Evolutionary conservation across 2,113 vertebrate genomes (phyloP).

Genomic region (Sterrhoptilus dennistouni): DNA sequence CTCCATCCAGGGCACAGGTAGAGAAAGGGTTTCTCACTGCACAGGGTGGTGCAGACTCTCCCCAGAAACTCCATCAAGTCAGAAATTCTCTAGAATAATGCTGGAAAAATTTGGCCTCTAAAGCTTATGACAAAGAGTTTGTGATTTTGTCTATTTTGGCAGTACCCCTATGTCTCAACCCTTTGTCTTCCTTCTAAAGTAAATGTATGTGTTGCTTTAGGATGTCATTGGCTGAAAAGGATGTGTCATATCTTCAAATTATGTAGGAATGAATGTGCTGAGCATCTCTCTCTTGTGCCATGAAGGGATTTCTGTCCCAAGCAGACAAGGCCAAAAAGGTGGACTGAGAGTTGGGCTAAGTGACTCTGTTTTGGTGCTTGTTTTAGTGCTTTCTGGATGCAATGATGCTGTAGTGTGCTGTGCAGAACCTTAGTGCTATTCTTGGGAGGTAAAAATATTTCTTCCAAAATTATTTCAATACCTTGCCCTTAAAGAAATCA

Average conservation of each 20-base stretch:
- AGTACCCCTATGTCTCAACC: not conserved
- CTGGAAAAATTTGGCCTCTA: not conserved
- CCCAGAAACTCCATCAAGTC: not conserved
- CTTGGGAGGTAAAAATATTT: not conserved
- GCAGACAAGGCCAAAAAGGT: not conserved
- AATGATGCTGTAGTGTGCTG: not conserved
- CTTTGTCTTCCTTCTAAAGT: not conserved
- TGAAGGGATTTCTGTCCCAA: not conserved
- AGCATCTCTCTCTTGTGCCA: not conserved
- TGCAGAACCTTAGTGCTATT: not conserved
- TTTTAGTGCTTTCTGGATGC: not conserved
- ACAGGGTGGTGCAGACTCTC: not conserved
- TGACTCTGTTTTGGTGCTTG: not conserved
- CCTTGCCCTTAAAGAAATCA: not conserved
- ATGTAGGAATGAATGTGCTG: not conserved
- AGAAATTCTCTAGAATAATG: not conserved
- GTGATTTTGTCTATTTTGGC: not conserved
- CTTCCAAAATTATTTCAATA: not conserved
- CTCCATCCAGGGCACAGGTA: not conserved
- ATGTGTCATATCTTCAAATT: not conserved
- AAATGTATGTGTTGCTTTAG: not conserved
- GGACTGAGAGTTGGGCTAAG: not conserved
- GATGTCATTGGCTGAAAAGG: not conserved
- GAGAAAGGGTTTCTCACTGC: not conserved
- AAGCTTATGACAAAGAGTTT: not conserved